Base-by-base conservation (phyloP, 2,113 vertebrate genomes). In the Rhinichthys klamathensis region DNA sequence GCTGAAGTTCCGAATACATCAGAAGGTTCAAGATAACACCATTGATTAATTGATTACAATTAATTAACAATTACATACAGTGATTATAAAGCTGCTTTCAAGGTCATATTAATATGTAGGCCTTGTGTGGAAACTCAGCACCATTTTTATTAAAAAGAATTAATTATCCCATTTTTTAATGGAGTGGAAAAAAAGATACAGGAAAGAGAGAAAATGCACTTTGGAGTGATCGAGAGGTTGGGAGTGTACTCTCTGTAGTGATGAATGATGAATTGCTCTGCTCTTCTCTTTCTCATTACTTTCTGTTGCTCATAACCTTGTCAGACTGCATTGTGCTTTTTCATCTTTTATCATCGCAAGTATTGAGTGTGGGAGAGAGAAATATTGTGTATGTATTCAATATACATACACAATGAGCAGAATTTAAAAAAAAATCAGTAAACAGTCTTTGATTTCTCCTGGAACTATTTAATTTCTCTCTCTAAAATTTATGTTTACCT, bases 101-200 rank as follows among this genome's bases (percentile, higher is more conserved):
- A 85, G 27, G 85, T 83, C 67, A 60, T 65, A 27, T 60, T 84
- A 83, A 85, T 86, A 81, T 74, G 73, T 78, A 15, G n/a, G 82
- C 74, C 13, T 87, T 85, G 23, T 74, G 27, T 77, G 44, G 67
- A 49, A 76, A 51, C 13, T 23, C 54, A 13, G 32, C 1, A 0
- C 21, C 9, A 56, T 56, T 54, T 56, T 18, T 83, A 21, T 38
- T 9, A 21, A 70, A 23, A 81, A 88, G 25, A 83, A 86, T 85
- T 84, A 88, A 91, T 90, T 83, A 90, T 56, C 44, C 72, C 4
- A 56, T 51, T 7, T 41, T 56, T 87, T 85, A 41, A 72, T 70
- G 18, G 49, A 69, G 41, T 18, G n/a, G n/a, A 11, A 12, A 80
- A 41, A 63, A 3, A 41, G 32, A 80, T 32, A 18, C 1, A 56